phyloP scores from a whole-genome alignment of 2,888 invertebrate species.

The Isoperla grammatica region DNA sequence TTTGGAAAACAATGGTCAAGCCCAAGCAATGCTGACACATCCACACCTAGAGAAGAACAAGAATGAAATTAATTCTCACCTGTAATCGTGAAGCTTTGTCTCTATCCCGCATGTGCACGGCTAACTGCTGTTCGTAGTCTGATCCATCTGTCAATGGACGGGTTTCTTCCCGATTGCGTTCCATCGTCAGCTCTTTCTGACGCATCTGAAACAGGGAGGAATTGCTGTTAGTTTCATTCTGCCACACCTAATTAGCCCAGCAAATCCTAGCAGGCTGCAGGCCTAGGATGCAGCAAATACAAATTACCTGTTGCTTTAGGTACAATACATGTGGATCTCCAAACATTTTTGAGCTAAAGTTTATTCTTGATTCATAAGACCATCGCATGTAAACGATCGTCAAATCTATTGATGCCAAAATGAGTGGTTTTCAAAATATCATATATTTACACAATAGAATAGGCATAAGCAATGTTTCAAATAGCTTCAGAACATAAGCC shows the following conservation, averaged over 20 bases:
- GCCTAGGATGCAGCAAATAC: background rate
- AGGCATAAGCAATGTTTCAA: no score
- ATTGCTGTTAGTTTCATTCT: background rate
- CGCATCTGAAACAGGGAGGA: constrained; percentile 37
- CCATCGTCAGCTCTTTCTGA: constrained; percentile 41
- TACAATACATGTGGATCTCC: constrained; percentile 30
- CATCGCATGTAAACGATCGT: no score
- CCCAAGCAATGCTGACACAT: background rate
- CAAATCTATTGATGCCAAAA: no score
- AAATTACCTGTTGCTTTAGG: constrained; percentile 28
- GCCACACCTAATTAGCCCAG: background rate
- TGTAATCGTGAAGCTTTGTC: constrained; percentile 38
- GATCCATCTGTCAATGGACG: constrained; percentile 43
- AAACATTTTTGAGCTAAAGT: constrained; percentile 26
- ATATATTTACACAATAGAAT: no score
- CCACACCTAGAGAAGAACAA: background rate
- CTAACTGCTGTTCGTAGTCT: constrained; percentile 36
- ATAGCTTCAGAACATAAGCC: no score
- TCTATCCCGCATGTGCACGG: constrained; percentile 42
- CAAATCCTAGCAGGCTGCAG: background rate
- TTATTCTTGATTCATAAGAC: no score
- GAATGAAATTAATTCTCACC: constrained; percentile 30
- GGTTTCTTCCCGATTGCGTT: constrained; percentile 36
- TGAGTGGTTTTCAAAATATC: no score
- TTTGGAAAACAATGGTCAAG: no score